Evolutionary conservation across 2,888 invertebrate species (phyloP), one percentile per base, ranked within the genome.

Genomic region (Drosophila meridionalis): DNA sequence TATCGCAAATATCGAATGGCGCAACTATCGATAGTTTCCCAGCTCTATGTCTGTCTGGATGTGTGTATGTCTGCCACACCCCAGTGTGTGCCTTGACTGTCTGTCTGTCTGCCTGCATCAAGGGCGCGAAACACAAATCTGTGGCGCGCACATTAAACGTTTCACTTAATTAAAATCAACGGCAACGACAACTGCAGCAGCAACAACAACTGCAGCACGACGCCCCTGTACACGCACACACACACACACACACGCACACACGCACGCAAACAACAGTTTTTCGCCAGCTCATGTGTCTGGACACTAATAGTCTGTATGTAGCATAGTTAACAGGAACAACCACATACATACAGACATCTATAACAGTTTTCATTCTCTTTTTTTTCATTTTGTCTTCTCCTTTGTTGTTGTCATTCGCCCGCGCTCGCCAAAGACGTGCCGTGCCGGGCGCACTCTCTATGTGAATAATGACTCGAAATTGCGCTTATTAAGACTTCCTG

Each of bases 401-500:
- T 42, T 52, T 56, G 47, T 42, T 40, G 55, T 62, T 28, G 43
- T 43, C 71, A 43, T 45, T 58, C 45, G 45, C 34, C 30, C 32
- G 73, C 50, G 56, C 65, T 70, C 72, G 48, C 53, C 52, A 45
- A 73, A 76, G 74, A 72, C 60, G 65, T 61, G 66, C 63, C 73
- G 63, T 58, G 66, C 63, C 73, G 63, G 76, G 68, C 60, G 76
- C 20, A 20, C 61, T 76, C 60, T 64, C 56, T 66, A 57, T 70
- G 70, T 68, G 81, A 90, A 87, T 89, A 89, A 89, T 89, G 83
- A 87, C 88, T 79, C 79, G 78, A 89, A 89, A 89, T 89, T 89
- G 89, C 80, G 84, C 90, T 91, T 89, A 89, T 89, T 89, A 89
- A 90, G 90, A 89, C 89, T 89, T 89, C 89, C 89, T 91, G 91